phyloP scores from a whole-genome alignment of 53 echinoderm and acorn worm genomes.

The Temnopleurus reevesii region DNA sequence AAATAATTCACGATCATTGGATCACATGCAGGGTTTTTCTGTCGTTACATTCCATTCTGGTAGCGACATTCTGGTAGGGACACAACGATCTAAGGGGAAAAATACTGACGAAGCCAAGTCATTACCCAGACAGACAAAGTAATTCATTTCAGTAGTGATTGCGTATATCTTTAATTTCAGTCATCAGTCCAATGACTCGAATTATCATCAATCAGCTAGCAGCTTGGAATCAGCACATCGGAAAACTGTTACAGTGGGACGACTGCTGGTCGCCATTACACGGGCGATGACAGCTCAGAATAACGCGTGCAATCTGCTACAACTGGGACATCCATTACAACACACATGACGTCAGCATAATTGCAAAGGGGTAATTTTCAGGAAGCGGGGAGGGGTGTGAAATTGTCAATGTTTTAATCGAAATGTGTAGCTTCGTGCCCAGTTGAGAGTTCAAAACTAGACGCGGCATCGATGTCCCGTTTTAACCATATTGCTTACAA shows the following conservation, averaged over 20 bases:
- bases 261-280: conserved; percentile 19
- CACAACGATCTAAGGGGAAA: too few species aligned
- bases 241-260: conserved; percentile 4
- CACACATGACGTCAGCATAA: not conserved
- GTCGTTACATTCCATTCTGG: not conserved
- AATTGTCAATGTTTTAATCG: not conserved
- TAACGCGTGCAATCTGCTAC: conserved; percentile 42
- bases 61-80: not conserved
- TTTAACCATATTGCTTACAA: too few species aligned
- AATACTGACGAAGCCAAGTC: not conserved
- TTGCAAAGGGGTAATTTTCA: not conserved
- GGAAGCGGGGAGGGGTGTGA: not conserved
- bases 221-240: conserved; percentile 1
- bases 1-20: too few species aligned
- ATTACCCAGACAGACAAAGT: not conserved
- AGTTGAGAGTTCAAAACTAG: too few species aligned
- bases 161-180: conserved; percentile 34
- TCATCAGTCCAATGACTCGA: conserved; percentile 35
- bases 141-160: not conserved
- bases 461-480: too few species aligned
- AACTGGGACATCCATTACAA: conserved; percentile 32
- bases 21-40: too few species aligned
- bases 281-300: conserved; percentile 31
- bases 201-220: conserved; percentile 36
- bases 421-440: too few species aligned